phyloP scores from a whole-genome alignment of 1,140 invertebrate species.

The Scaptomyza graminum region DNA sequence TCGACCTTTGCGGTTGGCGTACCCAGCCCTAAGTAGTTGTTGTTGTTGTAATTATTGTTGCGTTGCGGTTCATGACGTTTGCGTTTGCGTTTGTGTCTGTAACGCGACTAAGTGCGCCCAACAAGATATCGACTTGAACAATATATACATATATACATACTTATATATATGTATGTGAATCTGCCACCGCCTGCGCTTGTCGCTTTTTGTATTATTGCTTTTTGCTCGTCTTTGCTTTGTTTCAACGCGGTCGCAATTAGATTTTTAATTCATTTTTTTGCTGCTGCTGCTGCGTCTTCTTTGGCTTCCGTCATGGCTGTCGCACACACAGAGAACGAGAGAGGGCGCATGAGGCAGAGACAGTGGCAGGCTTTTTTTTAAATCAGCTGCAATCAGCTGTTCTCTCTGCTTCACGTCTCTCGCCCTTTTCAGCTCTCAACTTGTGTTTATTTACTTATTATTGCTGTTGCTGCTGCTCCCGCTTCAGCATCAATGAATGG shows the following conservation, averaged over 20 bases:
- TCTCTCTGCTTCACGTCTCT: slow-evolving; percentile 30
- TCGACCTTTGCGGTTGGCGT: slow-evolving; percentile 77
- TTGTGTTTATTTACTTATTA: slow-evolving; percentile 73
- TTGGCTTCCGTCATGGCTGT: slow-evolving; percentile 71
- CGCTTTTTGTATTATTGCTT: slow-evolving; percentile 61
- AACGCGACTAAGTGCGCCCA: slow-evolving; percentile 73
- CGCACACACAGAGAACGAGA: slow-evolving; percentile 47
- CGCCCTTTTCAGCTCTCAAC: slow-evolving; percentile 4
- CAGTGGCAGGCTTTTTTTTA: slow-evolving; percentile 36
- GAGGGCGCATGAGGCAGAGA: background rate
- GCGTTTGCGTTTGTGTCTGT: slow-evolving; percentile 68
- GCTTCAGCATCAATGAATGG: slow-evolving; percentile 45
- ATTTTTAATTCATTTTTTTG: slow-evolving; percentile 80
- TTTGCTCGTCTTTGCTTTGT: slow-evolving; percentile 68
- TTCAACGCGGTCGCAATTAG: slow-evolving; percentile 77
- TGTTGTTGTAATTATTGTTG: slow-evolving; percentile 79
- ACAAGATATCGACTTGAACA: slow-evolving; percentile 54
- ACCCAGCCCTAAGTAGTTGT: slow-evolving; percentile 65
- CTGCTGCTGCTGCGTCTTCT: slow-evolving; percentile 48
- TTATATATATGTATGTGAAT: slow-evolving; percentile 21
- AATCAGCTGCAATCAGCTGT: slow-evolving; percentile 81
- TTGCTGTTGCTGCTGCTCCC: no score
- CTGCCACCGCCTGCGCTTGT: slow-evolving; percentile 44
- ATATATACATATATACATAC: slow-evolving; percentile 1
- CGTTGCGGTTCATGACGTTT: slow-evolving; percentile 80